Conservation (phyloP, 2,113 vertebrate species). For the Cygnus atratus region DNA sequence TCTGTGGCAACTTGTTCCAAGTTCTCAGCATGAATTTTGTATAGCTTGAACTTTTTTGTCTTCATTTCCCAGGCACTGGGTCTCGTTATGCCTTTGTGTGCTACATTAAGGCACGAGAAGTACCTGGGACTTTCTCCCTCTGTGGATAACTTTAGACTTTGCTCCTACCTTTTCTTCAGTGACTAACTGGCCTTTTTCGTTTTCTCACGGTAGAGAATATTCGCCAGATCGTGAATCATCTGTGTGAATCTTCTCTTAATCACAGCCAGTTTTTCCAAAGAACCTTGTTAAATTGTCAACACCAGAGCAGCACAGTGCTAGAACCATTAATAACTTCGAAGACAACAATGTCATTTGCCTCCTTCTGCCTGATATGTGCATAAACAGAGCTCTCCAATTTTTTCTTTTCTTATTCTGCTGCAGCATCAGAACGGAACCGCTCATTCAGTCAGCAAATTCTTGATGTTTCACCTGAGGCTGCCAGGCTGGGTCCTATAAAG, state of each 20-base stretch:
- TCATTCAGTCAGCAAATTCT: not conserved
- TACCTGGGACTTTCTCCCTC: not conserved
- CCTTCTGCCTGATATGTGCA: conserved; percentile 1
- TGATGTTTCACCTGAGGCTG: not conserved
- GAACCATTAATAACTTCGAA: conserved; percentile 1
- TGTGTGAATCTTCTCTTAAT: conserved; percentile 2
- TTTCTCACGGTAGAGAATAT: not conserved
- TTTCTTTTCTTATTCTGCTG: not conserved
- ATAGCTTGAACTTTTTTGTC: conserved; percentile 19
- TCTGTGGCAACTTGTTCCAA: conserved; percentile 23
- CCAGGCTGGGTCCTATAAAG: not conserved
- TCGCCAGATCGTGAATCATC: not conserved
- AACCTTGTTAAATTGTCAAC: conserved; percentile 58
- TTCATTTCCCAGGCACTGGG: not conserved
- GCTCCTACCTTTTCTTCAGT: not conserved
- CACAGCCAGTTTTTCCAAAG: conserved; percentile 14
- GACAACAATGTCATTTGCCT: not conserved
- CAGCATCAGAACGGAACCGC: not conserved
- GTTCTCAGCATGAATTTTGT: conserved; percentile 29
- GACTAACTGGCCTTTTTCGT: not conserved
- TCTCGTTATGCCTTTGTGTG: not conserved
- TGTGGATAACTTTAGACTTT: not conserved
- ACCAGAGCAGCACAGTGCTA: not conserved
- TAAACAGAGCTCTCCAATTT: not conserved
- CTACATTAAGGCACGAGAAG: not conserved